phyloP scores from a whole-genome alignment of 2,888 invertebrate species.

The Eupithecia insigniata region DNA sequence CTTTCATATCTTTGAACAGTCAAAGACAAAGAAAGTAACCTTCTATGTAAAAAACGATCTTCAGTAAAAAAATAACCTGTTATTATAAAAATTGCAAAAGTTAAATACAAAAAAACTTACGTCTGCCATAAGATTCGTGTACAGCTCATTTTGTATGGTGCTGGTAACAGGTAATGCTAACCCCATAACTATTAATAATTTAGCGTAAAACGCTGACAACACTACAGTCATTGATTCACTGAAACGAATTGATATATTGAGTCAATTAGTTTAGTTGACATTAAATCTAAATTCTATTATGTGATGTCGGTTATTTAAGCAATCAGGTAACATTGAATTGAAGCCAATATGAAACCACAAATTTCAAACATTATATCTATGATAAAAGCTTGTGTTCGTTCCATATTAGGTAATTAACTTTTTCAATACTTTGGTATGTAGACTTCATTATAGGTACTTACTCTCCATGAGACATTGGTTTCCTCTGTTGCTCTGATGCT shows the following conservation, averaged over 20 bases:
- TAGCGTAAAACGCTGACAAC: constrained; percentile 87
- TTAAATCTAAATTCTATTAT: constrained; percentile 39
- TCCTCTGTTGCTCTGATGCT: constrained; percentile 45
- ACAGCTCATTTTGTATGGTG: constrained; percentile 83
- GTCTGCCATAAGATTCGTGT: constrained; percentile 74
- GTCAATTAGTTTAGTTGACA: constrained; percentile 36
- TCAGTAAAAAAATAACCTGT: too few species aligned
- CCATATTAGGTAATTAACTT: background rate
- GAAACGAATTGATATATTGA: constrained; percentile 58
- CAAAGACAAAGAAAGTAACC: too few species aligned
- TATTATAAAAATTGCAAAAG: too few species aligned
- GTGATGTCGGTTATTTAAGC: constrained; percentile 3
- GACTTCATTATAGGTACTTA: constrained; percentile 52
- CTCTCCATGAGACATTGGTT: constrained; percentile 75
- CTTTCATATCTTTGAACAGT: too few species aligned
- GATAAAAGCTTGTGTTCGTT: background rate
- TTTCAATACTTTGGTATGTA: background rate
- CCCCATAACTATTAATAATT: constrained; percentile 86
- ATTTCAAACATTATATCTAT: background rate
- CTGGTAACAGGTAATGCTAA: constrained; percentile 86
- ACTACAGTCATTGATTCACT: constrained; percentile 85
- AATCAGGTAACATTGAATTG: background rate
- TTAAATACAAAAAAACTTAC: constrained; percentile 55
- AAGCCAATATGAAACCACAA: background rate
- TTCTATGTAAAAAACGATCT: too few species aligned